A percentile compares a stretch with the other conserved stretches of the same genome.
Conservation (phyloP, 2,888 invertebrate species). For the Drymonia ruficornis region DNA sequence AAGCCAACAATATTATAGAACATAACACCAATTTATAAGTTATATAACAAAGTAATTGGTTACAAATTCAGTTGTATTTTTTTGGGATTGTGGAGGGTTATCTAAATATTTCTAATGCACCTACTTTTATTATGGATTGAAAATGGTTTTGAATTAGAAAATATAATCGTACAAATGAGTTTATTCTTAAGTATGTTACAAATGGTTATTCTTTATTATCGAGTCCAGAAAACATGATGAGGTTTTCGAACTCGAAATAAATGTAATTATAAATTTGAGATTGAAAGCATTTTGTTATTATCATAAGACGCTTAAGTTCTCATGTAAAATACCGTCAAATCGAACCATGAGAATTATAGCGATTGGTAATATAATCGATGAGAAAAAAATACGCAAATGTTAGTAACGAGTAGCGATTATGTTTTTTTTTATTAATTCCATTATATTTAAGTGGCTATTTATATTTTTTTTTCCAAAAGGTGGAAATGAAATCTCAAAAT, state of each 20-base stretch:
- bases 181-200: neutral
- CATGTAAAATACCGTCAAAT: too few species aligned
- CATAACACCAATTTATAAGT: constrained; percentile 14
- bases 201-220: neutral
- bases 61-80: neutral
- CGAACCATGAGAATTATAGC: too few species aligned
- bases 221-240: neutral
- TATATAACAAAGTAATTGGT: neutral
- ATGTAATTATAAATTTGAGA: too few species aligned
- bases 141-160: neutral
- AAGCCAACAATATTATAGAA: constrained; percentile 38
- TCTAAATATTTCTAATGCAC: neutral
- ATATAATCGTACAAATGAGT: neutral
- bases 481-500: too few species aligned
- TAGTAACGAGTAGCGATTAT: too few species aligned
- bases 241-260: neutral
- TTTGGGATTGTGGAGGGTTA: neutral
- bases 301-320: too few species aligned
- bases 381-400: too few species aligned
- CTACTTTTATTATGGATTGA: neutral
- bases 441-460: too few species aligned
- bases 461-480: too few species aligned
- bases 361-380: too few species aligned
- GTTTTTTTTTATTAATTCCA: too few species aligned
- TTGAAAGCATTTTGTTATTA: too few species aligned